Percentiles rank a stretch among this genome's conserved stretches.
Evolutionary conservation across 2,797 vertebrate species (phyloP).

Genomic region (Prunella strophiata): DNA sequence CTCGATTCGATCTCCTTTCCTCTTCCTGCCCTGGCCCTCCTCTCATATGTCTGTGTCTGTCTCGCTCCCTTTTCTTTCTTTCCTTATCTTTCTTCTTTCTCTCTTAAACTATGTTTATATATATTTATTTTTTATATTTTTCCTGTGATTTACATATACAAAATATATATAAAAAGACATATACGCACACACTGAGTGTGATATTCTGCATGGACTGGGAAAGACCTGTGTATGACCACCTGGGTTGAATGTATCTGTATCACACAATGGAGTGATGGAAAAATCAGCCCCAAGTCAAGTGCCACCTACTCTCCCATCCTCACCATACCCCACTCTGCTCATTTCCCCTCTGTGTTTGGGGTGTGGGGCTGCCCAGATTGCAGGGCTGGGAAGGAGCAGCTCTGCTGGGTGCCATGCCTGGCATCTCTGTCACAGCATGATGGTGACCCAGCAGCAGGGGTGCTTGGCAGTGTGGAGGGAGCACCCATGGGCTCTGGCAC

Average conservation of each 20-base stretch:
- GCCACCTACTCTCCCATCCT: not conserved
- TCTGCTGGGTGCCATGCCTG: not conserved
- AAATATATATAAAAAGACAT: not conserved
- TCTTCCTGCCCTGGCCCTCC: no score
- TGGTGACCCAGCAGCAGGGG: rapidly evolving
- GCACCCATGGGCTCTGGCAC: not conserved
- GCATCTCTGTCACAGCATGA: not conserved
- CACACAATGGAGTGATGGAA: not conserved
- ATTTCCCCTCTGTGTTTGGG: not conserved
- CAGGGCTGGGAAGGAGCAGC: not conserved
- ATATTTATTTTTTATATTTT: not conserved
- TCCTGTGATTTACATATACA: not conserved
- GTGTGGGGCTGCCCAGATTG: not conserved
- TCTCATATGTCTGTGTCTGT: no score
- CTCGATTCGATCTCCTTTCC: no score
- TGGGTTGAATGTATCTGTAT: not conserved
- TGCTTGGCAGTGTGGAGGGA: not conserved
- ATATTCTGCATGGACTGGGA: not conserved
- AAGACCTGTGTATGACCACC: not conserved
- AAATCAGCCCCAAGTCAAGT: not conserved
- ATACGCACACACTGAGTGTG: not conserved
- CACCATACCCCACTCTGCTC: rapidly evolving
- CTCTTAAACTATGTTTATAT: rapidly evolving
- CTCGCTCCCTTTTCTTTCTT: no score
- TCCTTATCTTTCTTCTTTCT: no score